Evolutionary conservation across 2,113 vertebrate species (phyloP).

Genomic region (Tichodroma muraria): DNA sequence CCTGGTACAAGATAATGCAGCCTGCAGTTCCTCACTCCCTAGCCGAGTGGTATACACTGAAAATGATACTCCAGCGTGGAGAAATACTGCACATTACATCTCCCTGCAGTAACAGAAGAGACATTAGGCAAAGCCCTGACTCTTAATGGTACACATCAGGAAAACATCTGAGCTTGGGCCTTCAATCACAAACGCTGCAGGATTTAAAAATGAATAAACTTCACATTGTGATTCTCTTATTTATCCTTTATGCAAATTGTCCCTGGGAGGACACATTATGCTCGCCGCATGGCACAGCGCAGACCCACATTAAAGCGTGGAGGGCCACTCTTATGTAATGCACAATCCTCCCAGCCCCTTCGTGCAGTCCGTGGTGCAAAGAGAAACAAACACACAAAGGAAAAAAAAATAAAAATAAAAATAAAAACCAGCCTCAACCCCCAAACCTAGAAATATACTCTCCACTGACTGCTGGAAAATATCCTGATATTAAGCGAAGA

Average conservation of each 20-base stretch:
- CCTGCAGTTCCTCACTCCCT: slow-evolving; percentile 68
- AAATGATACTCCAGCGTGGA: slow-evolving; percentile 76
- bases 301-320: slow-evolving; percentile 68
- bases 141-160: slow-evolving; percentile 83
- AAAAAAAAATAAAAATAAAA: not conserved
- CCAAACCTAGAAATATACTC: not conserved
- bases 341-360: slow-evolving; percentile 30
- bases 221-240: slow-evolving; percentile 88
- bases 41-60: slow-evolving; percentile 62
- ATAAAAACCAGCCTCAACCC: not conserved
- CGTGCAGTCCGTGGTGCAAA: slow-evolving; percentile 9
- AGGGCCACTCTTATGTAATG: slow-evolving; percentile 69
- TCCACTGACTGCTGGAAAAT: not conserved
- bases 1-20: slow-evolving; percentile 69
- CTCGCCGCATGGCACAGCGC: slow-evolving; percentile 68
- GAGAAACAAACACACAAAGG: slow-evolving; percentile 30
- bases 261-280: slow-evolving; percentile 80
- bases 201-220: slow-evolving; percentile 92
- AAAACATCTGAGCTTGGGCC: slow-evolving; percentile 86
- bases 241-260: slow-evolving; percentile 89
- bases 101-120: slow-evolving; percentile 77
- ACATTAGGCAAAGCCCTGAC: slow-evolving; percentile 82
- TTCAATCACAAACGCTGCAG: slow-evolving; percentile 85
- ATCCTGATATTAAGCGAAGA: not conserved
- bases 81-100: slow-evolving; percentile 70